Evolutionary conservation across 2,797 vertebrate genomes (phyloP).

Genomic region (Micrastur ruficollis): DNA sequence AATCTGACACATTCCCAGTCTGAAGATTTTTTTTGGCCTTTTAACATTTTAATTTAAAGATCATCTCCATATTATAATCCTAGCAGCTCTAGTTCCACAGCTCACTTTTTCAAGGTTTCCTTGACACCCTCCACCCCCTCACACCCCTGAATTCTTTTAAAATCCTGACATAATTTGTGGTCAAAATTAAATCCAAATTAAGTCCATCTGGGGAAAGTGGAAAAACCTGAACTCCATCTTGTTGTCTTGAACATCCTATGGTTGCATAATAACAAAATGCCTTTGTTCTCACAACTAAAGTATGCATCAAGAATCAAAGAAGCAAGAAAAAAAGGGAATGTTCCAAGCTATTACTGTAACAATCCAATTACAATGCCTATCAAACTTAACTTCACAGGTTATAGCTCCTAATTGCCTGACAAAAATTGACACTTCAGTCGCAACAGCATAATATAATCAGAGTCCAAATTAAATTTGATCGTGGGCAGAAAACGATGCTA

Average conservation of each 20-base stretch:
- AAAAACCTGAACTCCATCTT: conserved; percentile 56
- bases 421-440: conserved; percentile 99
- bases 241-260: conserved; percentile 66
- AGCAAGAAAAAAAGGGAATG: conserved; percentile 78
- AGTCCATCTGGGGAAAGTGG: conserved; percentile 12
- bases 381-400: conserved; percentile 99
- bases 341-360: conserved; percentile 97
- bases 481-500: conserved; percentile 98
- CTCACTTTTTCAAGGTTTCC: neutral
- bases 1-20: neutral
- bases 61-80: neutral
- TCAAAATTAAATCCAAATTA: conserved; percentile 31
- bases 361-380: conserved; percentile 99
- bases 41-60: neutral
- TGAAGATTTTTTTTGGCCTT: neutral
- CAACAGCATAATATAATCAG: conserved; percentile 99
- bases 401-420: conserved; percentile 99
- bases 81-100: neutral
- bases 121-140: neutral
- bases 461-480: conserved; percentile 99
- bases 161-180: neutral
- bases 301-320: conserved; percentile 83
- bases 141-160: neutral
- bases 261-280: conserved; percentile 75
- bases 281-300: conserved; percentile 78